Percentiles rank a stretch among this genome's conserved stretches.
Evolutionary conservation across 2,797 vertebrate species (phyloP).

Genomic region (Chaetophractus vellerosus): DNA sequence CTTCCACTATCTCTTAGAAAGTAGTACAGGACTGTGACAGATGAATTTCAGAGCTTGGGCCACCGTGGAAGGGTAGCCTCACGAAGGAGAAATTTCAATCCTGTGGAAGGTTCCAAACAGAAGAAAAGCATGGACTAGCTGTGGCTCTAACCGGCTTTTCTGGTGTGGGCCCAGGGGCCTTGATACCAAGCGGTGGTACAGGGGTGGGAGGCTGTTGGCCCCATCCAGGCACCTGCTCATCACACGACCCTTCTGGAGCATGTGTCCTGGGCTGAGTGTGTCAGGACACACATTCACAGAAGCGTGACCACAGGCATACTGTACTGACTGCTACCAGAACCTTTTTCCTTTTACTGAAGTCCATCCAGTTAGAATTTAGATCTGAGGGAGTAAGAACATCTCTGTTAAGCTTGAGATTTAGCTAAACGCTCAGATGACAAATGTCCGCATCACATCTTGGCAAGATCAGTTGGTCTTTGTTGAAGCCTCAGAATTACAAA

Average conservation of each 20-base stretch:
- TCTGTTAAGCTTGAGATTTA: not conserved
- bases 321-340: not conserved
- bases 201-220: not conserved
- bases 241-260: not conserved
- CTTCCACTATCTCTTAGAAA: not conserved
- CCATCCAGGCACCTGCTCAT: not conserved
- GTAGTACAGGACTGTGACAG: not conserved
- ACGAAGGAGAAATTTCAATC: not conserved
- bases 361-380: conserved; percentile 3
- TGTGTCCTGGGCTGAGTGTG: not conserved
- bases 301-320: not conserved
- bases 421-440: not conserved
- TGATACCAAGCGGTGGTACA: not conserved
- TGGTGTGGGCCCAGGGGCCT: not conserved
- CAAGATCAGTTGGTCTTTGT: conserved; percentile 25
- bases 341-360: conserved; percentile 50
- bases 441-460: not conserved
- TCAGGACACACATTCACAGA: not conserved
- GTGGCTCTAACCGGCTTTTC: not conserved
- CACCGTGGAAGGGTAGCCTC: not conserved
- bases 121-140: not conserved
- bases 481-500: conserved; percentile 57
- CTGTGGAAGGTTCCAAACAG: not conserved
- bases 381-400: not conserved
- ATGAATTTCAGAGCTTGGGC: not conserved